Percentiles rank a stretch among this genome's conserved stretches.
Evolutionary conservation across 2,888 invertebrate genomes (phyloP).

Genomic region (Acronicta alni): DNA sequence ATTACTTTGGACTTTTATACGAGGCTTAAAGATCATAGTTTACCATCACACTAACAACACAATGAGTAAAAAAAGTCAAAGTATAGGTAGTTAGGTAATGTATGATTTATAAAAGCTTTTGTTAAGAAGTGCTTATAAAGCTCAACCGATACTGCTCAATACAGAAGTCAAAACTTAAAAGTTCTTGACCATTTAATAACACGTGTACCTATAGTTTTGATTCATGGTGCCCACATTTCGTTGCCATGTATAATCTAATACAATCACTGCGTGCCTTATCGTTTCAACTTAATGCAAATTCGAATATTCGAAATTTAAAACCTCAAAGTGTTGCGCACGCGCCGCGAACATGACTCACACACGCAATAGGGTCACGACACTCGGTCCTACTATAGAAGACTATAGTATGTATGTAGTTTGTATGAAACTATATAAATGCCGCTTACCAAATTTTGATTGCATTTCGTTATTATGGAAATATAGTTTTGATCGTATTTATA

Average conservation of each 20-base stretch:
- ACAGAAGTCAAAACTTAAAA: constrained; percentile 5
- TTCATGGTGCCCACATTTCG: constrained; percentile 24
- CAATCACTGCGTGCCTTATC: constrained; percentile 74
- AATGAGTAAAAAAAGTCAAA: too few species aligned
- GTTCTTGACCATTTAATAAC: constrained; percentile 7
- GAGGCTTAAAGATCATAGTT: too few species aligned
- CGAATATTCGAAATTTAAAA: constrained; percentile 84
- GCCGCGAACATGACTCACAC: constrained; percentile 83
- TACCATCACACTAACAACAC: too few species aligned
- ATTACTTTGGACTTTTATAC: too few species aligned
- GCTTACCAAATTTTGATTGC: constrained; percentile 83
- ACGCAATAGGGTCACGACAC: constrained; percentile 87
- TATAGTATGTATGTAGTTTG: constrained; percentile 63
- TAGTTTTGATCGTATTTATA: constrained; percentile 64
- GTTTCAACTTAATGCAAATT: constrained; percentile 71
- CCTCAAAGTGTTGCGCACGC: constrained; percentile 83
- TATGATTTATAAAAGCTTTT: too few species aligned
- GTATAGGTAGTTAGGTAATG: too few species aligned
- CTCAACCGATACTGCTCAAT: neutral
- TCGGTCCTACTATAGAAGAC: constrained; percentile 65
- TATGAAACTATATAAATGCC: constrained; percentile 68
- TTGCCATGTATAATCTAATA: constrained; percentile 51
- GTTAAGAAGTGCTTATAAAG: too few species aligned
- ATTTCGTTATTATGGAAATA: constrained; percentile 64
- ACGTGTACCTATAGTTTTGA: constrained; percentile 18